Conservation (phyloP, 2,113 vertebrate genomes). For the Otocyon megalotis region DNA sequence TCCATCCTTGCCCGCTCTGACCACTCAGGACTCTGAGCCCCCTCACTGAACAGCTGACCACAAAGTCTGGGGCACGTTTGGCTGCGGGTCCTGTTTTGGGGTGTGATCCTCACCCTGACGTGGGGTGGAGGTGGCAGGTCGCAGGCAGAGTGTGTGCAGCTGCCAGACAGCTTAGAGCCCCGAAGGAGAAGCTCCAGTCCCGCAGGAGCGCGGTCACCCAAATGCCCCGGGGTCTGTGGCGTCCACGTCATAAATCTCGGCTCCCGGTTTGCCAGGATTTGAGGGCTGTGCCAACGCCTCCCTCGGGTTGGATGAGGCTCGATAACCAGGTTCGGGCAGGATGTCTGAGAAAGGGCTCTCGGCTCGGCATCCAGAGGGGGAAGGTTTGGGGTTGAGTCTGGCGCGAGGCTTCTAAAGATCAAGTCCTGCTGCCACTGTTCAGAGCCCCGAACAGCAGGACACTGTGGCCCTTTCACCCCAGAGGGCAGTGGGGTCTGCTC, state of each 20-base stretch:
- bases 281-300: background rate
- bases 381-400: background rate
- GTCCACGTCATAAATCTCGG: background rate
- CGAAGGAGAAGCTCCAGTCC: too few species aligned
- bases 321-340: background rate
- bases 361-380: background rate
- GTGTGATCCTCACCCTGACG: background rate
- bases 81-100: background rate
- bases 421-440: fast-evolving
- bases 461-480: background rate
- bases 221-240: fast-evolving
- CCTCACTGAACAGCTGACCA: background rate
- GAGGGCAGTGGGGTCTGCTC: fast-evolving
- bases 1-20: too few species aligned
- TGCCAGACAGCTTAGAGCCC: too few species aligned
- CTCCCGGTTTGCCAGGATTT: background rate
- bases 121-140: background rate
- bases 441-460: fast-evolving
- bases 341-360: background rate
- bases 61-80: background rate
- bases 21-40: background rate
- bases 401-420: background rate
- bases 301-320: background rate
- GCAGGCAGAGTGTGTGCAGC: too few species aligned
- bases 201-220: fast-evolving